phyloP scores from a whole-genome alignment of 1,140 invertebrate species.

The Rhopalosiphum maidis region DNA sequence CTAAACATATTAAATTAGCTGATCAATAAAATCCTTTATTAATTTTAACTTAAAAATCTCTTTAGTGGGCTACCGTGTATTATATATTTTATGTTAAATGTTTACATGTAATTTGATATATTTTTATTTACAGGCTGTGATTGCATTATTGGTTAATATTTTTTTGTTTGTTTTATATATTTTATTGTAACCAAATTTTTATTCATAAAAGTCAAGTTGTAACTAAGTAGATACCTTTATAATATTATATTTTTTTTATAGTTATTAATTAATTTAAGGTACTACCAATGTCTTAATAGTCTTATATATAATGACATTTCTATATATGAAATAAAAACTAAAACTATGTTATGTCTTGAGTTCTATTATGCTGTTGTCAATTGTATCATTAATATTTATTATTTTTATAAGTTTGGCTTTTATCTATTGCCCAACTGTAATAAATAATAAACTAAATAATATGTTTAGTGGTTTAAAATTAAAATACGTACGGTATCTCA shows the following conservation, averaged over 20 bases:
- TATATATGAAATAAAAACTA: not conserved
- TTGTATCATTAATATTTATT: not conserved
- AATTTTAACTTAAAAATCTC: not conserved
- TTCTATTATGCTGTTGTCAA: not conserved
- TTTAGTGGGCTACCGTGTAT: not conserved
- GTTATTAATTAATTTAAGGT: not conserved
- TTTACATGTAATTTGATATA: not conserved
- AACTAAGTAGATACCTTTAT: not conserved
- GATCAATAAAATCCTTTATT: too few relatives aligned
- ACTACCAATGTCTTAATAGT: not conserved
- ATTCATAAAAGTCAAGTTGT: not conserved
- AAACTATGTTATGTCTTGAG: not conserved
- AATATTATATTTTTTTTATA: not conserved
- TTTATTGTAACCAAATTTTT: constrained; percentile 10
- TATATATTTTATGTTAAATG: not conserved
- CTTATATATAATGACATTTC: not conserved
- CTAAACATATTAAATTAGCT: not conserved
- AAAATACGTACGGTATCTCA: not conserved
- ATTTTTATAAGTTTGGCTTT: not conserved
- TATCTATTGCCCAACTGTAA: not conserved
- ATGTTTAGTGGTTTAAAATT: not conserved
- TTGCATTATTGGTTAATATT: not conserved
- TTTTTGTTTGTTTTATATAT: constrained; percentile 33
- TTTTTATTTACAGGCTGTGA: constrained; percentile 41
- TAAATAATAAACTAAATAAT: not conserved